A percentile compares a stretch with the other conserved stretches of the same genome.
Conservation (phyloP, 2,797 vertebrate genomes). For the Momotus momota region DNA sequence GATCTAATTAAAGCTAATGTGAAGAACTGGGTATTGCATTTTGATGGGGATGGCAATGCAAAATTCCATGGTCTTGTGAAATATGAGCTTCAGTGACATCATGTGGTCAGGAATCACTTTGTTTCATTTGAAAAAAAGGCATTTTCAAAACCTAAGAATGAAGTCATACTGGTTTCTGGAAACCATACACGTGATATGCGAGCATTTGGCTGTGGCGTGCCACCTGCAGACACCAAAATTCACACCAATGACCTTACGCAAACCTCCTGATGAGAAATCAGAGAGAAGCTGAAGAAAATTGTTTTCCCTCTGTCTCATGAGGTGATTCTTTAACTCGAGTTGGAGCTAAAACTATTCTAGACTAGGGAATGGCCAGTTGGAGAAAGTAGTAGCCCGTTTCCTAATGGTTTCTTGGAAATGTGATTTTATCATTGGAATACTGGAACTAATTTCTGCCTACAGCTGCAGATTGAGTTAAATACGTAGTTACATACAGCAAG, state of each 20-base stretch:
- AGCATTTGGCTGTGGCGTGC: fast-evolving
- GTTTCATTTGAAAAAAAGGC: background rate
- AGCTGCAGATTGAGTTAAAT: background rate
- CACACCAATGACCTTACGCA: background rate
- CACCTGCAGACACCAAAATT: background rate
- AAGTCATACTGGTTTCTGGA: background rate
- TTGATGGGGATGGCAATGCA: constrained; percentile 30
- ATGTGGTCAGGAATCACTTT: constrained; percentile 64
- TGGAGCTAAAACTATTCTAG: background rate
- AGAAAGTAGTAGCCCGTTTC: background rate
- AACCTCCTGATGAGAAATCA: background rate
- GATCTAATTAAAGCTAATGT: constrained; percentile 48
- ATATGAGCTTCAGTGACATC: constrained; percentile 73
- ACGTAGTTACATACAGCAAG: background rate
- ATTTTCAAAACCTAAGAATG: background rate
- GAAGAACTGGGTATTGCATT: background rate
- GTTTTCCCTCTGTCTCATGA: background rate
- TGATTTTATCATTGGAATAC: background rate
- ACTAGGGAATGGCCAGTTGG: background rate
- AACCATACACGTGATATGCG: fast-evolving
- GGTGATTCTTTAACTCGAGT: background rate
- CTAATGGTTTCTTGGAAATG: background rate
- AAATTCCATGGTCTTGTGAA: constrained; percentile 35
- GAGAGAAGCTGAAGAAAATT: background rate
- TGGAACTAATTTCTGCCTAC: background rate